Evolutionary conservation across 2,888 invertebrate species (phyloP).

Genomic region (Dryadula phaetusa): DNA sequence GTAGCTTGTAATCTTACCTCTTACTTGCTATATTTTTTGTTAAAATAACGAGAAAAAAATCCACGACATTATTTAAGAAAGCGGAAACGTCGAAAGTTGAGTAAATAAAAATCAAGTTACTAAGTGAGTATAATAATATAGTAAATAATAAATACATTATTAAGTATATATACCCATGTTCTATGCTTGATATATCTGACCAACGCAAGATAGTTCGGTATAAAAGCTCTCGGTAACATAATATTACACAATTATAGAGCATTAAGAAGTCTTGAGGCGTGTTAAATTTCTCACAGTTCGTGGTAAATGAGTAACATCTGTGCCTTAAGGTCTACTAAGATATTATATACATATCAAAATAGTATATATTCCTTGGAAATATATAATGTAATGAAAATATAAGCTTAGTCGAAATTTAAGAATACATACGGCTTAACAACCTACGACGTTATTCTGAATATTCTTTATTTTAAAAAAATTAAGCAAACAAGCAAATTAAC

Average conservation of each 20-base stretch:
- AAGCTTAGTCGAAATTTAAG: no score
- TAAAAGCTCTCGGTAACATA: conserved; percentile 51
- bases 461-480: no score
- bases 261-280: conserved; percentile 68
- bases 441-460: no score
- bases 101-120: no score
- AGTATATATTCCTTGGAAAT: background rate
- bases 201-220: background rate
- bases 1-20: background rate
- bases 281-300: conserved; percentile 73
- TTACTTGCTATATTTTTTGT: background rate
- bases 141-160: no score
- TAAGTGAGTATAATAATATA: no score
- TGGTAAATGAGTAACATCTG: conserved; percentile 65
- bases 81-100: no score
- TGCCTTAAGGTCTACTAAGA: conserved; percentile 55
- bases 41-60: no score
- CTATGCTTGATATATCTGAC: background rate
- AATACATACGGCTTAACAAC: no score
- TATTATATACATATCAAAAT: background rate
- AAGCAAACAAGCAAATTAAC: no score
- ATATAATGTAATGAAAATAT: background rate
- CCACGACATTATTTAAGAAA: no score
- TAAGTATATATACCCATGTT: background rate
- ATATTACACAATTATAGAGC: conserved; percentile 64